Evolutionary conservation across 2,888 invertebrate genomes (phyloP).

Genomic region (Gari tellinella): DNA sequence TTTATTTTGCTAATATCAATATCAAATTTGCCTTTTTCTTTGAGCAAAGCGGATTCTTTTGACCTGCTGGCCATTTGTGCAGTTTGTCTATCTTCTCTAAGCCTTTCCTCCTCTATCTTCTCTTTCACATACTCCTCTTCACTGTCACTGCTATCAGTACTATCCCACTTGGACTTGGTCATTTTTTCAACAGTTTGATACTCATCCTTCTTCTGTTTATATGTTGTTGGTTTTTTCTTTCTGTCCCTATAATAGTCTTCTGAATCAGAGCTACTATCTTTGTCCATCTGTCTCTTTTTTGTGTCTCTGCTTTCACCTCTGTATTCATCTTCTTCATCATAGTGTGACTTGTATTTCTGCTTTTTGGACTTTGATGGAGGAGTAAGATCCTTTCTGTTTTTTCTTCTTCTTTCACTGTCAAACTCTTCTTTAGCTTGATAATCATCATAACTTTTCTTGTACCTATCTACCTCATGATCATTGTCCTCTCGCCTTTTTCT

Average conservation of each 20-base stretch:
- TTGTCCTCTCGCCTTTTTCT: neutral
- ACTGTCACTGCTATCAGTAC: conserved; percentile 49
- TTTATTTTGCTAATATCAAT: conserved; percentile 59
- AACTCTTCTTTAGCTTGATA: conserved; percentile 7
- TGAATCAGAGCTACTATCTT: neutral
- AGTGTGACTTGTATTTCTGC: no score
- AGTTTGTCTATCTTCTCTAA: conserved; percentile 15
- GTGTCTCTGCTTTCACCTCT: conserved; percentile 21
- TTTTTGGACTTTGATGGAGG: neutral
- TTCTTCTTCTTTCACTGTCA: conserved; percentile 5
- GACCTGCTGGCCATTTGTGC: conserved; percentile 14
- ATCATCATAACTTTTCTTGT: conserved; percentile 8
- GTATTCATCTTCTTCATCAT: conserved; percentile 12
- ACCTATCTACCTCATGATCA: neutral
- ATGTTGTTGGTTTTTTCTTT: no score
- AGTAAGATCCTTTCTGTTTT: conserved; percentile 1
- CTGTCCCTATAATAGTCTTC: no score
- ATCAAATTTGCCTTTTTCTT: conserved; percentile 37
- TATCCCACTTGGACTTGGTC: conserved; percentile 57
- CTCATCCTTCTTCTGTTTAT: no score
- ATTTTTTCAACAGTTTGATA: conserved; percentile 9
- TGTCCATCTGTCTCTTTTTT: conserved; percentile 12
- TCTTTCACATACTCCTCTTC: conserved; percentile 9
- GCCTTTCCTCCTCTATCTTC: conserved; percentile 7
- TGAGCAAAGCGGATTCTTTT: neutral